These are phyloP conservation scores for Melieria picta DNA, from an alignment of 2,888 invertebrate genomes.

Conservation along the genomic window DNA sequence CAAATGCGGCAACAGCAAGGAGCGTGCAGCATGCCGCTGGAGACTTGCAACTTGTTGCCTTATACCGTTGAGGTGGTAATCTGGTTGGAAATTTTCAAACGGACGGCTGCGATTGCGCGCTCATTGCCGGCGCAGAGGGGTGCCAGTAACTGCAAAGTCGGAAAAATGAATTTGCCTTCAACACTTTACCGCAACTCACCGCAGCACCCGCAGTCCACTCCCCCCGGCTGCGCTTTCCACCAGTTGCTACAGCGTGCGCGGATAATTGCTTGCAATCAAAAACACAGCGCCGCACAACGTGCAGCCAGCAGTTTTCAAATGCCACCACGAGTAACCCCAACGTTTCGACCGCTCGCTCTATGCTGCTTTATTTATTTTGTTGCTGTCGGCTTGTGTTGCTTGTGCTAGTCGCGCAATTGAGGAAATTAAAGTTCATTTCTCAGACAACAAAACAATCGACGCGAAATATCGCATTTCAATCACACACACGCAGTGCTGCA, in stretches of 20 bases:
- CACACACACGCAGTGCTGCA: slow-evolving; percentile 48
- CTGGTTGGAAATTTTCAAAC: not conserved
- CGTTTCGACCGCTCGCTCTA: not conserved
- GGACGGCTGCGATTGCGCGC: slow-evolving; percentile 5
- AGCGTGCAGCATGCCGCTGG: no score
- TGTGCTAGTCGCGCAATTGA: not conserved
- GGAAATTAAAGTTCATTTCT: slow-evolving; percentile 18
- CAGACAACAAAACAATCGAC: slow-evolving; percentile 8
- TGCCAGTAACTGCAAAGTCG: not conserved
- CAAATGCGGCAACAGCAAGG: slow-evolving; percentile 16
- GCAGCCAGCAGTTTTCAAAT: slow-evolving; percentile 18
- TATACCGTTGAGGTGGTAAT: no score
- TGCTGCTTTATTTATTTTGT: not conserved
- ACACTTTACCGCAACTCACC: no score
- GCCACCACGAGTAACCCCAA: slow-evolving; percentile 14
- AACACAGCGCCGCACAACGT: slow-evolving; percentile 11
- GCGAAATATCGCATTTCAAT: slow-evolving; percentile 62
- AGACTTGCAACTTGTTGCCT: no score
- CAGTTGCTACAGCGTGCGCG: slow-evolving; percentile 4
- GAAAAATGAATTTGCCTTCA: not conserved
- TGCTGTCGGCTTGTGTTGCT: not conserved
- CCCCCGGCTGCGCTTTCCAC: not conserved
- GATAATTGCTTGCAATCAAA: slow-evolving; percentile 23
- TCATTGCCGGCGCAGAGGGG: not conserved
- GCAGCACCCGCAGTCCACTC: no score